Evolutionary conservation across 2,797 vertebrate species (phyloP).

Genomic region (Chelon labrosus): DNA sequence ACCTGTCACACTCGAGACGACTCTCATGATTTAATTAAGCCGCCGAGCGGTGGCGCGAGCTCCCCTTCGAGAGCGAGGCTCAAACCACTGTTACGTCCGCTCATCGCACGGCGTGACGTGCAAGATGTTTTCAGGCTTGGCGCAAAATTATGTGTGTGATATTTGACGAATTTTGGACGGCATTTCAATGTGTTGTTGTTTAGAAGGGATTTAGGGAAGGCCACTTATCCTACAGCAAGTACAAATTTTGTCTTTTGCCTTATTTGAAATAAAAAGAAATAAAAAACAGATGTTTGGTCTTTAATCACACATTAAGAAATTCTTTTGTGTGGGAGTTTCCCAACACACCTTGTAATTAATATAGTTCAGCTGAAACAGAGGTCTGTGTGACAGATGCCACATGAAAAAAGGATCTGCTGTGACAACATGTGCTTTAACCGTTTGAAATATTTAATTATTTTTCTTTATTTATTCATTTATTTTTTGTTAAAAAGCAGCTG

Average conservation of each 20-base stretch:
- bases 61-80: constrained; percentile 42
- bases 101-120: constrained; percentile 22
- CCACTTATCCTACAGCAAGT: background rate
- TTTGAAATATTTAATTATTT: constrained; percentile 40
- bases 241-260: background rate
- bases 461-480: background rate
- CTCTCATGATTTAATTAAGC: constrained; percentile 81
- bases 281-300: background rate
- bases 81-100: constrained; percentile 42
- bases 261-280: too few species aligned
- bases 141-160: background rate
- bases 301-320: constrained; percentile 6
- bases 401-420: background rate
- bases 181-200: background rate
- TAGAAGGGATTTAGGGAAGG: background rate
- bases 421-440: constrained; percentile 29
- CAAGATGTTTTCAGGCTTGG: too few species aligned
- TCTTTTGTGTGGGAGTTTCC: constrained; percentile 8
- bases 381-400: background rate
- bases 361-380: constrained; percentile 3
- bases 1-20: constrained; percentile 76
- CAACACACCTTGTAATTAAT: constrained; percentile 17
- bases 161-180: background rate
- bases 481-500: constrained; percentile 26
- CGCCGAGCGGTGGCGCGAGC: constrained; percentile 68